Evolutionary conservation across 2,888 invertebrate genomes (phyloP), one percentile per base, ranked within the genome.

Genomic region (Microchrysa polita): DNA sequence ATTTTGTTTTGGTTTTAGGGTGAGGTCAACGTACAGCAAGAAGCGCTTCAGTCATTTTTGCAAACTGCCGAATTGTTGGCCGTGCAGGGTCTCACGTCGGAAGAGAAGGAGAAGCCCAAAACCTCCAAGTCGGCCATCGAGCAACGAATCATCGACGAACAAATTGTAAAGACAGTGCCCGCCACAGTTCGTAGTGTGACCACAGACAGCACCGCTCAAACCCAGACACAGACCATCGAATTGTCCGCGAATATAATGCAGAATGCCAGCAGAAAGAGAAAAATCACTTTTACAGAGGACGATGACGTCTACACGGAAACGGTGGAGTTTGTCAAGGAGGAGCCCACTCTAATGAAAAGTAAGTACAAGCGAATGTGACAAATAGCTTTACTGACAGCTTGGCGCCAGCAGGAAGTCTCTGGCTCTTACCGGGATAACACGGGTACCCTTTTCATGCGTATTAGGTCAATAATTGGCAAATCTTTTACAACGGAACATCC

Each of bases 1-100:
- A 10, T 5, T 27, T 20, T 22, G 5, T 23, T 20, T 59, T 20
- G 16, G 57, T 75, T 75, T 5, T 40, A 89, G 83, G 93, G 93
- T 73, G 93, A 93, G 86, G 93, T 93, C 7, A 93, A 92, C 79
- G 92, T 93, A 59, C 90, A 91, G 79, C 93, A 93, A 82, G 92
- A 93, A 81, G 91, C 92, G 77, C 83, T 93, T 78, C 90, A 91
- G 77, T 92, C 92, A 74, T 93, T 93, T 85, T 86, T 93, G 67
- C 90, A 91, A 78, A 92, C 93, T 18, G 93, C 93, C 5, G 93
- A 93, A 82, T 84, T 92, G 76, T 84, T 93, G 79, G 91, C 92
- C 79, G 91, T 93, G 71, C 92, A 92, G 82, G 93, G 93, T 73
- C 87, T 93, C 76, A 92, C 93, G 61, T 81, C 84, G n/a, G 84